Conservation (phyloP, 2,797 vertebrate genomes). For the Xenops minutus region DNA sequence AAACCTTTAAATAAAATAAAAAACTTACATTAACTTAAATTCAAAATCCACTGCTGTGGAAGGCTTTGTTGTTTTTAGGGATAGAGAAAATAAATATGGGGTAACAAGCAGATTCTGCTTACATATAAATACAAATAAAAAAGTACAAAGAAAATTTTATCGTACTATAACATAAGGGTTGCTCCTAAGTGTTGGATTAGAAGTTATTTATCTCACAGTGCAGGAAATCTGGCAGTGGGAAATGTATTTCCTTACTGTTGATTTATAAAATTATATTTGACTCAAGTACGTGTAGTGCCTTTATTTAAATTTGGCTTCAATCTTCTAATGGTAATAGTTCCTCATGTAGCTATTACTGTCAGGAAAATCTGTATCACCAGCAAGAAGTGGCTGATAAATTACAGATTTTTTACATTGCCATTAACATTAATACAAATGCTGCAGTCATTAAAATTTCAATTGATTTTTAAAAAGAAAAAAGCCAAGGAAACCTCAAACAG, state of each 20-base stretch:
- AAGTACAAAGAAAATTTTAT: background rate
- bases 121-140: background rate
- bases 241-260: background rate
- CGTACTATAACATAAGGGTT: background rate
- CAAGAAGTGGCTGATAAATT: background rate
- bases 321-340: background rate
- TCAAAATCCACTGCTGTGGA: background rate
- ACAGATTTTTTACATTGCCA: background rate
- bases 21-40: background rate
- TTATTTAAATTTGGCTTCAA: background rate
- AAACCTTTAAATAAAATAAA: background rate
- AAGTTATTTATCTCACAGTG: background rate
- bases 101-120: slow-evolving; percentile 37
- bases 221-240: background rate
- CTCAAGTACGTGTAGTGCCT: background rate
- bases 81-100: background rate
- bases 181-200: slow-evolving; percentile 1
- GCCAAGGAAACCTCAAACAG: background rate
- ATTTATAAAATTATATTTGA: background rate
- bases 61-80: background rate
- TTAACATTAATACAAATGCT: background rate
- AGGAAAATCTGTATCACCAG: background rate
- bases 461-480: background rate
- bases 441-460: background rate
- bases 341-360: background rate